Base-by-base conservation (phyloP, 2,888 invertebrate species). In the Sceliomorpha sp. region DNA sequence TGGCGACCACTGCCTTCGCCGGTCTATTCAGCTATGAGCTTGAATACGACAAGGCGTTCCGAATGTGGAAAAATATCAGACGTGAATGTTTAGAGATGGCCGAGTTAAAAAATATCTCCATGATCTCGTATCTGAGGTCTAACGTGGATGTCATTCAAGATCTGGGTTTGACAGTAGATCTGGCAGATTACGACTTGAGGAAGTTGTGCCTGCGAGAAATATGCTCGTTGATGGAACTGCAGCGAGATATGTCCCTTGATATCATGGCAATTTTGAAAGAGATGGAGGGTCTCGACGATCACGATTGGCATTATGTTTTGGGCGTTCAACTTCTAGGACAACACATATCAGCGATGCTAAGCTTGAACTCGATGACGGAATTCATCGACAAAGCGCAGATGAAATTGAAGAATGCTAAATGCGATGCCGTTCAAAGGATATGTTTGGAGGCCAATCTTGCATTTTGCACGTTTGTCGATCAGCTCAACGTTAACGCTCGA, bases 1-100 rank as follows among this genome's bases (percentile, higher is more conserved):
- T 82, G 76, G 76, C 72, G 1, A 64, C 60, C 0, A 62, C 77
- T 9, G 82, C 85, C 5, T 74, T 86, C 20, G 78, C 80, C 56
- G 81, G 73, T 9, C 44, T 86, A 10, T 36, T 85, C 6, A 83
- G 78, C 63, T 62, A 72, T 27, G 69, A 74, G 1, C 59, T 73
- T 8, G 15, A 60, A 1, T 70, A 79, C 6, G 74, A 72, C 2
- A 84, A 82, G 63, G 82, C 82, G n/a, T 84, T 78, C 51, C 74
- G 74, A 0, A 74, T 79, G 59, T 88, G 87, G 87, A 50, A 76
- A 0, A 73, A 47, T 14, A 79, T 86, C n/a, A 85, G 86, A 29
- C 58, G 79, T 1, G 79, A 83, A 44, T 47, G 59, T 20, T 48
- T 60, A 0, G 58, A 72, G n/a, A n/a, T n/a, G n/a, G n/a, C n/a